phyloP scores from a whole-genome alignment of 53 echinoderm and acorn worm species.

The Paracentrotus lividus region DNA sequence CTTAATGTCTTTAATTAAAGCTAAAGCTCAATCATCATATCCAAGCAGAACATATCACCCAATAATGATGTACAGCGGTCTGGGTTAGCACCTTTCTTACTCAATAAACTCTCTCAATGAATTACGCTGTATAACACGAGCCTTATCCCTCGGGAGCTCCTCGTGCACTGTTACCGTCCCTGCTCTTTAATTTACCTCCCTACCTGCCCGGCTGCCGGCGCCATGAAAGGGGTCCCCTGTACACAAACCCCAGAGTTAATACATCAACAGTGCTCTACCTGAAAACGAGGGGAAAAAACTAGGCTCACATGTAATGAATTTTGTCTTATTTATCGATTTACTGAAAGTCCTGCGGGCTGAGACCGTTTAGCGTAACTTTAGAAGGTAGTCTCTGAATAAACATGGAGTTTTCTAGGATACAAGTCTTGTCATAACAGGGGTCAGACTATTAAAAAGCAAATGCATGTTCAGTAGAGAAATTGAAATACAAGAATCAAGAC shows the following conservation, averaged over 20 bases:
- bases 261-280: neutral
- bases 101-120: constrained; percentile 59
- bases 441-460: neutral
- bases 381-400: constrained; percentile 65
- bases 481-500: neutral
- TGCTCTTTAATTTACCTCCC: constrained; percentile 43
- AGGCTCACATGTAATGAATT: constrained; percentile 49
- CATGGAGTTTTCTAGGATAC: neutral
- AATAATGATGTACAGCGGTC: neutral
- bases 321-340: constrained; percentile 55
- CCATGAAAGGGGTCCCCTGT: neutral
- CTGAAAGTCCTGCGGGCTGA: constrained; percentile 15
- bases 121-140: constrained; percentile 29
- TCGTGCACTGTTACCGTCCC: constrained; percentile 51
- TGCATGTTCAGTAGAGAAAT: neutral
- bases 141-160: constrained; percentile 1
- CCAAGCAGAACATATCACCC: neutral
- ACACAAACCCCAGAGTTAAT: constrained; percentile 27
- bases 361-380: constrained; percentile 64
- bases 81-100: neutral
- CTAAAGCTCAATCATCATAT: neutral
- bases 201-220: constrained; percentile 32
- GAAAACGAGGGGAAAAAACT: neutral
- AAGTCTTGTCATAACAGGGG: constrained; percentile 43
- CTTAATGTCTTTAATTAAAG: neutral